phyloP scores from a whole-genome alignment of 2,888 invertebrate species.

The Carpatolechia fugitivella region DNA sequence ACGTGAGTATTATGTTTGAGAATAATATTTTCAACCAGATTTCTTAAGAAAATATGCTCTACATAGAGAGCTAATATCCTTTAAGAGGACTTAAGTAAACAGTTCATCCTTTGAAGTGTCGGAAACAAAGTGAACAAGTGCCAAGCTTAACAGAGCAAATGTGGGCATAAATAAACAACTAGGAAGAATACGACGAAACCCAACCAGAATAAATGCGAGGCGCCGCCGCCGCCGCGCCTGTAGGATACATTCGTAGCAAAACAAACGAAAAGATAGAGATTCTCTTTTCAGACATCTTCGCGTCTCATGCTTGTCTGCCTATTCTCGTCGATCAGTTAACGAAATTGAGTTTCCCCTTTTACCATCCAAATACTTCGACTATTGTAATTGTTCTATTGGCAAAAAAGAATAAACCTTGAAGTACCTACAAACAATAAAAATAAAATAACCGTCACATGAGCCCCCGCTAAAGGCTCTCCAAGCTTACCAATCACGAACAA shows the following conservation, averaged over 20 bases:
- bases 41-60: background rate
- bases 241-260: background rate
- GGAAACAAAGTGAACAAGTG: slow-evolving; percentile 6
- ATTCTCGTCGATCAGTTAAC: background rate
- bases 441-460: too few relatives aligned
- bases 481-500: too few relatives aligned
- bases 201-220: slow-evolving; percentile 8
- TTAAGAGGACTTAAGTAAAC: background rate
- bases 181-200: slow-evolving; percentile 4
- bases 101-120: background rate
- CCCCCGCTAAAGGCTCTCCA: too few relatives aligned
- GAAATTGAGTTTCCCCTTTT: background rate
- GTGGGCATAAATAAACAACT: slow-evolving; percentile 7
- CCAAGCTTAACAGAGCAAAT: background rate
- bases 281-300: background rate
- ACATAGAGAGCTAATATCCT: background rate
- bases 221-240: background rate
- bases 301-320: background rate
- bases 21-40: background rate
- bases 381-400: too few relatives aligned
- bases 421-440: too few relatives aligned
- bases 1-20: background rate
- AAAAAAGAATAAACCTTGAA: too few relatives aligned
- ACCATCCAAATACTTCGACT: background rate
- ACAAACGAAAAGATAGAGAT: background rate